Evolutionary conservation across 2,888 invertebrate species (phyloP), one percentile per base, ranked within the genome.

Genomic region (Galerucella nymphaeae): DNA sequence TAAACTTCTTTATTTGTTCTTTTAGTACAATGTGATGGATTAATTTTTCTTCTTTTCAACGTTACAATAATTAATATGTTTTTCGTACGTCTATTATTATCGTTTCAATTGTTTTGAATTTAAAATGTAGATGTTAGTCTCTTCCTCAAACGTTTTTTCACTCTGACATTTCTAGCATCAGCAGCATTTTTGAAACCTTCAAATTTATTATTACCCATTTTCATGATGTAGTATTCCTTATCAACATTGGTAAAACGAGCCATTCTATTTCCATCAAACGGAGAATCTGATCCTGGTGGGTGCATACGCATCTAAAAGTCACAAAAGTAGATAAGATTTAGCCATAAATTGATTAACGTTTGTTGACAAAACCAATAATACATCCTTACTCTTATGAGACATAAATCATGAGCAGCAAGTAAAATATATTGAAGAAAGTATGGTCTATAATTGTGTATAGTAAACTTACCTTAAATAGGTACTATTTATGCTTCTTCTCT

Each of bases 211-310:
- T 81, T 78, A 16, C 77, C 79, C 66, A 84, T 75, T 74, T 83
- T 83, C 80, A 82, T 81, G 50, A 83, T 75, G 75, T 83, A 84
- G 77, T 82, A 82, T 71, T 88, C 86, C 76, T 86, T 88, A 77
- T 89, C 89, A 69, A 88, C 84, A 72, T 87, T 83, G 79, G 89
- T 82, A 80, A 90, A 90, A 76, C 88, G 87, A 75, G 87, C 85
- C 62, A 90, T 82, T 70, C 88, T 85, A 30, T 55, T 84, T 59
- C 88, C 89, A 77, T 90, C 88, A 80, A 87, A 90, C 2, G 90
- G 57, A 84, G 87, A 85, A 66, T 91, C 90, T 78, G 90, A 90
- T 80, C 92, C 92, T 16, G 92, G 92, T 38, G 92, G 92, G 85
- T 90, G 89, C 80, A 90, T 88, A 80, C 92, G 88, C 90, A 91